Conservation (phyloP, 2,888 invertebrate species). For the Phorcus lineatus region DNA sequence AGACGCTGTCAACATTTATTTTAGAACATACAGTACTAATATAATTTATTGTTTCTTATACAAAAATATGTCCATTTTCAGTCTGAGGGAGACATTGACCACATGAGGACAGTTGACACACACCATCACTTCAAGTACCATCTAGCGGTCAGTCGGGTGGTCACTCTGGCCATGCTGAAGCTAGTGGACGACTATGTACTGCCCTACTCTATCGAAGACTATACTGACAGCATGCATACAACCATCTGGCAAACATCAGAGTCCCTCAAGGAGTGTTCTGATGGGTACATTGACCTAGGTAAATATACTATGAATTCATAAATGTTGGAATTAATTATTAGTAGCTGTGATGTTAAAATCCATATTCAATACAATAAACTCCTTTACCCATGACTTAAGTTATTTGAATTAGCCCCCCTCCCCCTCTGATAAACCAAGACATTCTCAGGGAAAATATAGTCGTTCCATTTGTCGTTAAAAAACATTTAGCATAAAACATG, state of each 20-base stretch:
- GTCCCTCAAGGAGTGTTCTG: conserved; percentile 32
- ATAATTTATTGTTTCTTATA: too few relatives aligned
- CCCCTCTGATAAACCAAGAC: too few relatives aligned
- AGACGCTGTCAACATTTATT: too few relatives aligned
- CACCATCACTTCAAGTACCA: conserved; percentile 50
- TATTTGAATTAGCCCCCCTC: too few relatives aligned
- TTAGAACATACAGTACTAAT: too few relatives aligned
- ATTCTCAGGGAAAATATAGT: too few relatives aligned
- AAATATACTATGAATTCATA: background rate
- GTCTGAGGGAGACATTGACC: conserved; percentile 14
- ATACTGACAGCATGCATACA: conserved; percentile 6
- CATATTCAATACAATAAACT: too few relatives aligned
- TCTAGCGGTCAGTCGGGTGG: conserved; percentile 44
- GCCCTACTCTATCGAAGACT: conserved; percentile 33
- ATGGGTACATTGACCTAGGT: conserved; percentile 32
- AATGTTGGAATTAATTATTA: too few relatives aligned
- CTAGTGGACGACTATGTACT: conserved; percentile 46
- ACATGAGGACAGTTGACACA: conserved; percentile 31
- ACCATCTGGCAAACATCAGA: conserved; percentile 33
- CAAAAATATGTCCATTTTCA: background rate
- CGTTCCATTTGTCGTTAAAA: too few relatives aligned
- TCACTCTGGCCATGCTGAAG: conserved; percentile 40
- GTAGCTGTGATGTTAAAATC: too few relatives aligned
- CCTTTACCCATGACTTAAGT: too few relatives aligned
- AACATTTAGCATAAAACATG: too few relatives aligned